phyloP scores from a whole-genome alignment of 2,113 vertebrate species.

The Scomber scombrus region DNA sequence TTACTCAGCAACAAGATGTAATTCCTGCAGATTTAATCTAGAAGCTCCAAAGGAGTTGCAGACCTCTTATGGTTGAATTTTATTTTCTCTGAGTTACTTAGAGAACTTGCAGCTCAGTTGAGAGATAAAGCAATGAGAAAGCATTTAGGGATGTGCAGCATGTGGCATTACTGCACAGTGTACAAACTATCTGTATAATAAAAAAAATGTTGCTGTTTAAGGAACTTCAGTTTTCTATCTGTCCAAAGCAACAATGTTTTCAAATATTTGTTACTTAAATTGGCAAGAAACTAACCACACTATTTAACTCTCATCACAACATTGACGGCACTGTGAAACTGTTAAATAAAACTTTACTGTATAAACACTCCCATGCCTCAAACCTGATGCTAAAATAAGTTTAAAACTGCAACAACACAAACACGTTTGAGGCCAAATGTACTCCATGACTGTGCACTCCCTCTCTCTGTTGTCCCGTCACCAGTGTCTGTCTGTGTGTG shows the following conservation, averaged over 20 bases:
- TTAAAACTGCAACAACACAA: constrained; percentile 6
- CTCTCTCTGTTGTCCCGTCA: not conserved
- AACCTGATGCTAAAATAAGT: not conserved
- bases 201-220: no score
- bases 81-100: no score
- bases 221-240: not conserved
- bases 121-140: not conserved
- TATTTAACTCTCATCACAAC: not conserved
- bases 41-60: not conserved
- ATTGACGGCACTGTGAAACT: not conserved
- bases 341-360: not conserved
- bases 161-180: no score
- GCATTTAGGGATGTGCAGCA: no score
- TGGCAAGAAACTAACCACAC: not conserved
- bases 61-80: not conserved
- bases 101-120: no score
- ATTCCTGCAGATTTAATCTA: not conserved
- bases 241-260: no score
- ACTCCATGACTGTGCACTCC: constrained; percentile 11
- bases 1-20: not conserved
- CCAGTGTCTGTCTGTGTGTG: not conserved
- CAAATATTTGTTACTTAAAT: not conserved
- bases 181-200: not conserved
- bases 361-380: not conserved
- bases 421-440: constrained; percentile 9